These are phyloP conservation scores for Temnothorax longispinosus DNA, from an alignment of 1,140 invertebrate species.

Conservation along the genomic window DNA sequence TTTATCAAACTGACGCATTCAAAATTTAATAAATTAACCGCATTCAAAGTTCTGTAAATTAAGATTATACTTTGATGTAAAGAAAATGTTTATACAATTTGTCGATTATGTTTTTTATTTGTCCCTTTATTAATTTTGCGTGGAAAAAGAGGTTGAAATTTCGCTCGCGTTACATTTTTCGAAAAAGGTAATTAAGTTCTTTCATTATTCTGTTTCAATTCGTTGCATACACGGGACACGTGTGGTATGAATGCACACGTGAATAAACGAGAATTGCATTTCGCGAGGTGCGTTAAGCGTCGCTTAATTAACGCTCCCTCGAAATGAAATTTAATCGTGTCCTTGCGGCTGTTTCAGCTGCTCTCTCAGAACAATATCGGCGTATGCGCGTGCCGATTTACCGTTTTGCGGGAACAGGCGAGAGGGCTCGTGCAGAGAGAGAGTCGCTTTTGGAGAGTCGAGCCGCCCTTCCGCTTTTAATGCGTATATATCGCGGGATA, in stretches of 20 bases:
- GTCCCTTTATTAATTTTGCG: background rate
- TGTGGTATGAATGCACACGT: background rate
- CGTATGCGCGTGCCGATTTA: conserved; percentile 10
- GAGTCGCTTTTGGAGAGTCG: background rate
- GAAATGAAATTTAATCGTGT: conserved; percentile 33
- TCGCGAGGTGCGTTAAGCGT: background rate
- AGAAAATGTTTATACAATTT: background rate
- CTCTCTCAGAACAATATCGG: conserved; percentile 3
- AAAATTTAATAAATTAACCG: background rate
- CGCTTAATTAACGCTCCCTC: conserved; percentile 43
- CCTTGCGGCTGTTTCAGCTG: conserved; percentile 32
- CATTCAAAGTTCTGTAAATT: background rate
- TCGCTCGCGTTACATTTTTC: background rate
- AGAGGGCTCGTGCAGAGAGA: background rate
- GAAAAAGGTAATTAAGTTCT: background rate
- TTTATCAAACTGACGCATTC: background rate
- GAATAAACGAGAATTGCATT: conserved; percentile 31
- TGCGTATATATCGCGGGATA: background rate
- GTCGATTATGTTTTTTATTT: background rate
- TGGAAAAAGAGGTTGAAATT: background rate
- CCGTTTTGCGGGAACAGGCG: background rate
- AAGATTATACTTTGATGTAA: background rate
- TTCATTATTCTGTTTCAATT: background rate
- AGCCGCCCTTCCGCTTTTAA: conserved; percentile 23
- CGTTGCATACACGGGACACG: background rate